Percentiles rank a stretch among this genome's conserved stretches.
phyloP scores from a whole-genome alignment of 2,113 vertebrate species.

The Eptesicus fuscus region DNA sequence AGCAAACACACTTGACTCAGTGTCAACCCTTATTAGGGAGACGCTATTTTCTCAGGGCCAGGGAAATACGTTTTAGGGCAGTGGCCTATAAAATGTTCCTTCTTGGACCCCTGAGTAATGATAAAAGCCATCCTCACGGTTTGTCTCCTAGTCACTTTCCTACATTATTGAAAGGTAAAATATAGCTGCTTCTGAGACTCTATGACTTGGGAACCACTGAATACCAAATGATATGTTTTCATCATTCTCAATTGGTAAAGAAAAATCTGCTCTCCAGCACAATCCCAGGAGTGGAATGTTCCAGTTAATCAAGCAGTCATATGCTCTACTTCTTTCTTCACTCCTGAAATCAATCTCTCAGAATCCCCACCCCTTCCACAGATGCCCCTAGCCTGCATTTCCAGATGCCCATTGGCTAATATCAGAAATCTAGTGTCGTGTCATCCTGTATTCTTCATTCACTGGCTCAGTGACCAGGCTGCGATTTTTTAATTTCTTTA shows the following conservation, averaged over 20 bases:
- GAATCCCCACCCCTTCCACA: background rate
- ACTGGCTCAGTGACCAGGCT: background rate
- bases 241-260: background rate
- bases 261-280: background rate
- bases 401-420: background rate
- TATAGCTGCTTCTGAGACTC: background rate
- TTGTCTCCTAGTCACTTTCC: background rate
- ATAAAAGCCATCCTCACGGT: background rate
- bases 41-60: conserved; percentile 20
- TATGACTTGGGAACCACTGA: background rate
- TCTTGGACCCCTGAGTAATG: background rate
- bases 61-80: background rate
- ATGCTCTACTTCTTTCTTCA: background rate
- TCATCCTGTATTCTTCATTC: background rate
- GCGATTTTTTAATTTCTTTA: background rate
- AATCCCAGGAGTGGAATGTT: background rate
- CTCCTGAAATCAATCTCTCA: background rate
- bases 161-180: background rate
- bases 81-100: background rate
- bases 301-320: background rate
- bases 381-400: background rate
- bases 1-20: background rate
- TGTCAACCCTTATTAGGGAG: background rate
- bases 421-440: background rate
- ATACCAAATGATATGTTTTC: background rate